These are phyloP conservation scores for Labroides dimidiatus DNA, from an alignment of 2,797 vertebrate genomes.

Conservation along the genomic window DNA sequence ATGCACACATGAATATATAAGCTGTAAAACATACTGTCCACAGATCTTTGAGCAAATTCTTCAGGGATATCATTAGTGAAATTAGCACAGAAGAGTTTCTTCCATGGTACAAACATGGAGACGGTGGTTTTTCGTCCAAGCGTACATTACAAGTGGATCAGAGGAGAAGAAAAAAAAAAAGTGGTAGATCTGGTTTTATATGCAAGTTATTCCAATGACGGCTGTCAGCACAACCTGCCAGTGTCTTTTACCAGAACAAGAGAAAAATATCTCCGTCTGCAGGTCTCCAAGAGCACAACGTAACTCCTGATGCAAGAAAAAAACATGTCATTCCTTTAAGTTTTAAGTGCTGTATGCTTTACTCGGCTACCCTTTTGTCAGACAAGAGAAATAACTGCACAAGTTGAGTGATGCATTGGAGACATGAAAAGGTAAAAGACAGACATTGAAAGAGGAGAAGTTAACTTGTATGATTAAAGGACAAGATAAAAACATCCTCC, in stretches of 20 bases:
- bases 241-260: conserved; percentile 36
- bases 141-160: conserved; percentile 59
- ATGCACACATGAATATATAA: conserved; percentile 43
- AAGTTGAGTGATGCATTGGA: conserved; percentile 18
- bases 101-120: conserved; percentile 60
- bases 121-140: conserved; percentile 61
- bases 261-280: conserved; percentile 21
- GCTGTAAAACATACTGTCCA: conserved; percentile 30
- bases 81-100: conserved; percentile 69
- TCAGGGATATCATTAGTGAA: conserved; percentile 78
- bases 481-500: conserved; percentile 26
- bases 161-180: conserved; percentile 30
- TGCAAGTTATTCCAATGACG: conserved; percentile 70
- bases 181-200: conserved; percentile 25
- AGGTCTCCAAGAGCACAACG: conserved; percentile 32
- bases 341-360: conserved; percentile 1
- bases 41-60: conserved; percentile 47
- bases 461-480: conserved; percentile 35
- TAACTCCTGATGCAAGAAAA: conserved; percentile 12
- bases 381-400: conserved; percentile 18
- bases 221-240: conserved; percentile 51
- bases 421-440: conserved; percentile 14
- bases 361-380: conserved; percentile 1
- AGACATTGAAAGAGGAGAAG: conserved; percentile 41
- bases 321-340: conserved; percentile 21